Evolutionary conservation across 2,113 vertebrate species (phyloP).

Genomic region (Rhinoptilus africanus): DNA sequence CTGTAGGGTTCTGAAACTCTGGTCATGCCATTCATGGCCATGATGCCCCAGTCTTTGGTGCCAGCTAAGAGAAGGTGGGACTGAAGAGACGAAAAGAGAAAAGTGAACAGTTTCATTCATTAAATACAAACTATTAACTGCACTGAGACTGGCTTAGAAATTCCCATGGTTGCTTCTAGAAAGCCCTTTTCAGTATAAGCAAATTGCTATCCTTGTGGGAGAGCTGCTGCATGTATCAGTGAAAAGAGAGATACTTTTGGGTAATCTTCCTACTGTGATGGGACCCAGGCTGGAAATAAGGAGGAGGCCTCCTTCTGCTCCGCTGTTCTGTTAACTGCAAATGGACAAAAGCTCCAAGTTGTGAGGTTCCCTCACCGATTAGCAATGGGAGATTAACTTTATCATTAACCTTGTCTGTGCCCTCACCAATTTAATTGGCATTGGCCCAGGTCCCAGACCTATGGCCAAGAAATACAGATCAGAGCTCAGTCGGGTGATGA

Average conservation of each 20-base stretch:
- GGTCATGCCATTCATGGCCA: neutral
- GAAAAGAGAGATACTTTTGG: neutral
- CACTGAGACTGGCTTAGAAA: neutral
- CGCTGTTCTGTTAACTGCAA: neutral
- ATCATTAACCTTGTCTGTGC: conserved; percentile 26
- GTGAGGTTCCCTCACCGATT: neutral
- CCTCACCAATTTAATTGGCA: conserved; percentile 14
- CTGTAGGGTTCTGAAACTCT: neutral
- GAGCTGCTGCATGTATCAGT: neutral
- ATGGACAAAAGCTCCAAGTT: conserved; percentile 1
- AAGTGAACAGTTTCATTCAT: neutral
- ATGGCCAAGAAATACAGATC: neutral
- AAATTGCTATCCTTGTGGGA: neutral
- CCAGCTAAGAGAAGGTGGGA: neutral
- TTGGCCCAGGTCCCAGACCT: conserved; percentile 30
- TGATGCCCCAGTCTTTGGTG: neutral
- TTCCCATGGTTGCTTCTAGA: neutral
- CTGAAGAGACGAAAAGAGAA: neutral
- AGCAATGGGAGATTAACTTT: conserved; percentile 43
- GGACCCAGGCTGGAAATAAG: neutral
- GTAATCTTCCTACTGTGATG: neutral
- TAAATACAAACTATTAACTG: neutral
- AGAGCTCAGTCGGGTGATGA: neutral
- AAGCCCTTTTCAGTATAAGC: neutral
- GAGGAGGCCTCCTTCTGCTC: neutral